Conservation (phyloP, 2,888 invertebrate genomes). For the Orchesellides sinensis region DNA sequence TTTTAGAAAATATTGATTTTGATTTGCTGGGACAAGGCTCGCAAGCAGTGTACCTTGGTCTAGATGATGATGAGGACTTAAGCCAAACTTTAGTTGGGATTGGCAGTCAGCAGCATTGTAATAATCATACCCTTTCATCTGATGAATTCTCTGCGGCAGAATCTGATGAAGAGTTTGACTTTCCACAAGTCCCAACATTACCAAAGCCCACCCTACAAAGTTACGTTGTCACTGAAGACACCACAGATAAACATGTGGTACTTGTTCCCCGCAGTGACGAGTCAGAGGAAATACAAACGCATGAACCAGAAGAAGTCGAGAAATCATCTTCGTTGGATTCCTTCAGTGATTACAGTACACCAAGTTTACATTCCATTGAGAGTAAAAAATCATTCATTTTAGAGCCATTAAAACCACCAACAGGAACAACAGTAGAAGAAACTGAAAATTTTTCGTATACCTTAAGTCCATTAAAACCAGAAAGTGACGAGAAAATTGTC, state of each 20-base stretch:
- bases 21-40: conserved; percentile 6
- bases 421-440: no score
- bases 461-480: no score
- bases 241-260: background rate
- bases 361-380: conserved; percentile 13
- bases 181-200: background rate
- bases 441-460: no score
- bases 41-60: conserved; percentile 37
- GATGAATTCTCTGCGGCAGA: conserved; percentile 51
- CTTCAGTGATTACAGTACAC: background rate
- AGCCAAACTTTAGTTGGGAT: background rate
- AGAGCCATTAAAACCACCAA: no score
- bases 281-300: background rate
- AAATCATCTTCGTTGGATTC: conserved; percentile 4
- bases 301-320: background rate
- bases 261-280: background rate
- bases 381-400: no score
- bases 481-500: no score
- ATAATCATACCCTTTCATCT: no score
- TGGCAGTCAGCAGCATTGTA: no score
- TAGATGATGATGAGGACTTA: conserved; percentile 9
- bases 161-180: conserved; percentile 34
- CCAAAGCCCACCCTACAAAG: background rate
- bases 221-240: background rate
- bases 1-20: conserved; percentile 21